Percentiles rank a stretch among this genome's conserved stretches.
Conservation (phyloP, 2,113 vertebrate genomes). For the Gavialis gangeticus region DNA sequence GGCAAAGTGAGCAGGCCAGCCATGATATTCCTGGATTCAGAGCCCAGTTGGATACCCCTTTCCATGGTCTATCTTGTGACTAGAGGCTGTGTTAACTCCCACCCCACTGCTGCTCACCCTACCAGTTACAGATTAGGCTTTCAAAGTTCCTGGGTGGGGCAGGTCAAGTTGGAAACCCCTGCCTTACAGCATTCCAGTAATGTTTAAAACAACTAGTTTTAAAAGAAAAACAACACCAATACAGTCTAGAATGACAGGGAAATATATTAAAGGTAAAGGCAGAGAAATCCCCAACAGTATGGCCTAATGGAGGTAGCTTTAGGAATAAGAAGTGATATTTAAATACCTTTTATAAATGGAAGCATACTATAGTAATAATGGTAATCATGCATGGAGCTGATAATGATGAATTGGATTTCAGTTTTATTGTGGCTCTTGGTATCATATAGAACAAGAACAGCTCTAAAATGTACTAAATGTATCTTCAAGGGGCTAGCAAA, state of each 20-base stretch:
- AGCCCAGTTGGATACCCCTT: too few relatives aligned
- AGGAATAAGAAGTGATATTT: neutral
- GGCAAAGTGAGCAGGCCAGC: too few relatives aligned
- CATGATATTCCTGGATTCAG: too few relatives aligned
- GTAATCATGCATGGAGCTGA: neutral
- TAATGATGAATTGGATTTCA: neutral
- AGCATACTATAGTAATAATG: fast-evolving
- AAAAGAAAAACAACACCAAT: neutral
- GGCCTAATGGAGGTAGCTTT: neutral
- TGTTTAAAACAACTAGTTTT: neutral
- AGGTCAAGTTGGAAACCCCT: too few relatives aligned
- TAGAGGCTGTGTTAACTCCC: too few relatives aligned
- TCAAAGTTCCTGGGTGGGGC: too few relatives aligned
- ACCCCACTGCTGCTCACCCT: too few relatives aligned
- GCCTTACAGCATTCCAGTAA: too few relatives aligned
- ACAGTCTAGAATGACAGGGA: neutral
- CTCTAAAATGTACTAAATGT: neutral
- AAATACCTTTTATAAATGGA: neutral
- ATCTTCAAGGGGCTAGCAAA: neutral
- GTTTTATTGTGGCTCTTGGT: neutral
- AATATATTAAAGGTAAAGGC: neutral
- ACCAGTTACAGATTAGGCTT: too few relatives aligned
- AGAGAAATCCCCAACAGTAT: neutral
- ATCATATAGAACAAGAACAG: neutral
- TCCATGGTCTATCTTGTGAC: too few relatives aligned